A percentile compares a stretch with the other conserved stretches of the same genome.
These are phyloP conservation scores for Goniozus legneri DNA, from an alignment of 1,140 invertebrate genomes.

Conservation along the genomic window DNA sequence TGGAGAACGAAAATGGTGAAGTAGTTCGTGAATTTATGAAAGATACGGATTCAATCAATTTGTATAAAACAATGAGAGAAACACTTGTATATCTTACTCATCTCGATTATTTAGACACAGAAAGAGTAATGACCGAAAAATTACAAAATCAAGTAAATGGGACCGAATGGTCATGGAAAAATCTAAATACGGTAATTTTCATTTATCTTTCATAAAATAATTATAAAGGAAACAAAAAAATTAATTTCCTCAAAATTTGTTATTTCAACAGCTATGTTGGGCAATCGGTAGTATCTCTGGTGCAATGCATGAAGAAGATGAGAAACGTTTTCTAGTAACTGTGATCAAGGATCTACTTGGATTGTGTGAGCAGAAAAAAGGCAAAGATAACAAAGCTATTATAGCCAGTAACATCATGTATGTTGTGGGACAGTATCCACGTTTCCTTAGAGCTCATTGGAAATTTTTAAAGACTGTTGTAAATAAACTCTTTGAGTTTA, in stretches of 20 bases:
- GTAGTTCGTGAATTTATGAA: constrained; percentile 99
- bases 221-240: no score
- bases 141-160: constrained; percentile 99
- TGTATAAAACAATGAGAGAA: constrained; percentile 99
- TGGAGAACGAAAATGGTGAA: constrained; percentile 99
- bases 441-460: constrained; percentile 99
- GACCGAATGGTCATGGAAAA: constrained; percentile 99
- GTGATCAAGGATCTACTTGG: constrained; percentile 99
- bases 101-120: constrained; percentile 96
- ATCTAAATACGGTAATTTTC: constrained; percentile 83
- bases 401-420: constrained; percentile 99
- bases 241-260: no score
- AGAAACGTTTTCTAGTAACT: constrained; percentile 97
- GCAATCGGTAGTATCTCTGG: constrained; percentile 99
- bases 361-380: constrained; percentile 98
- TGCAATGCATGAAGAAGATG: constrained; percentile 98
- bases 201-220: not conserved
- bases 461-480: constrained; percentile 99
- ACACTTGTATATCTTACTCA: constrained; percentile 98
- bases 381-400: constrained; percentile 99
- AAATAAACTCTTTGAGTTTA: constrained; percentile 99
- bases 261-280: constrained; percentile 80
- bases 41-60: constrained; percentile 98
- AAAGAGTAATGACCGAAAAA: constrained; percentile 99
- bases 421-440: constrained; percentile 98